Percentiles rank a stretch among this genome's conserved stretches.
These are phyloP conservation scores for Pterophyllum scalare DNA, from an alignment of 2,113 vertebrate genomes.

Conservation along the genomic window DNA sequence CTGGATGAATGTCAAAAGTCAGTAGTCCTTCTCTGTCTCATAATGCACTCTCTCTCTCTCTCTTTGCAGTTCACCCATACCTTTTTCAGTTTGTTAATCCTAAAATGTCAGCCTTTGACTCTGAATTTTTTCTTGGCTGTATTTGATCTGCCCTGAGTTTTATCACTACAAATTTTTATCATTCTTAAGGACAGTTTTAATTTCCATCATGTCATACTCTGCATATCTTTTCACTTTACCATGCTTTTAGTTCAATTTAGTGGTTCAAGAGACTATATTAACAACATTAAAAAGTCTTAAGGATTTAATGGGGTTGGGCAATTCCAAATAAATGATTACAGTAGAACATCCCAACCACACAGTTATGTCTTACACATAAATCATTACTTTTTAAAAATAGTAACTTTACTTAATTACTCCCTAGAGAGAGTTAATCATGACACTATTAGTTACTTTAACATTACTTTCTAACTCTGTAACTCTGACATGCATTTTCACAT, in stretches of 20 bases:
- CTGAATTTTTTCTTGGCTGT: not conserved
- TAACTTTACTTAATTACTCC: not conserved
- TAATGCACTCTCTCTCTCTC: not conserved
- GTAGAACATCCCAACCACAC: not conserved
- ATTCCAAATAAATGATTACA: not conserved
- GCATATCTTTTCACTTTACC: not conserved
- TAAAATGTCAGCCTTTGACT: not conserved
- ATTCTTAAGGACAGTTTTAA: not conserved
- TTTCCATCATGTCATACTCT: not conserved
- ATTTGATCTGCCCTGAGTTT: not conserved
- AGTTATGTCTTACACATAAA: not conserved
- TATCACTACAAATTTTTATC: not conserved
- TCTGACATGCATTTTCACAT: no score
- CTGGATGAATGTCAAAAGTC: conserved; percentile 94
- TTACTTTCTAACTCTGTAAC: no score
- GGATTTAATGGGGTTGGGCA: not conserved
- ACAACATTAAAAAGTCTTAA: not conserved
- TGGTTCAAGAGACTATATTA: not conserved
- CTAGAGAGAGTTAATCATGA: no score
- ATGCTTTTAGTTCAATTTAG: not conserved
- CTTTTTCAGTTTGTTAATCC: not conserved
- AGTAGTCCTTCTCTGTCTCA: conserved; percentile 17
- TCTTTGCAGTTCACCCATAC: not conserved
- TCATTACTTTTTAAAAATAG: not conserved
- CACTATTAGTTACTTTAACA: no score